phyloP scores from a whole-genome alignment of 2,797 vertebrate genomes.

The Eleutherodactylus coqui region DNA sequence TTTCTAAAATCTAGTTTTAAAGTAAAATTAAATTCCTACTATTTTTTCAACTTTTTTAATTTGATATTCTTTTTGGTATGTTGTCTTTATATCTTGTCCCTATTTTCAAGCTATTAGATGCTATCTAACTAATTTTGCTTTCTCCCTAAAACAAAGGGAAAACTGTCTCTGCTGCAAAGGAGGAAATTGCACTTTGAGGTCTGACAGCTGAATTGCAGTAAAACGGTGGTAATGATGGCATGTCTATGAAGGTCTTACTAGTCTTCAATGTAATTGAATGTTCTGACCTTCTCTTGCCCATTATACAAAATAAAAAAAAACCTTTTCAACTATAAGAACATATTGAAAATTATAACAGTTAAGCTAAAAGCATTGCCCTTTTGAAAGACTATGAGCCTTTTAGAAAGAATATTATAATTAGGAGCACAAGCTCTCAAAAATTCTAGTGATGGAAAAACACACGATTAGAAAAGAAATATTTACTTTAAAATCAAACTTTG shows the following conservation, averaged over 20 bases:
- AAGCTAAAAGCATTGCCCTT: slow-evolving; percentile 64
- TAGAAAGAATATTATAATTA: slow-evolving; percentile 63
- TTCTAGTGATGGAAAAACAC: slow-evolving; percentile 35
- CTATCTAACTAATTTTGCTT: slow-evolving; percentile 57
- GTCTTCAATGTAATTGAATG: slow-evolving; percentile 66
- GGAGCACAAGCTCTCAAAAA: slow-evolving; percentile 44
- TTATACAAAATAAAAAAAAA: slow-evolving; percentile 66
- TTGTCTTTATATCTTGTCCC: slow-evolving; percentile 30
- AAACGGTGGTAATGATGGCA: slow-evolving; percentile 66
- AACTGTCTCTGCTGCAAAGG: slow-evolving; percentile 42
- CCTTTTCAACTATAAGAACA: slow-evolving; percentile 60
- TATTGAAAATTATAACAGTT: slow-evolving; percentile 65
- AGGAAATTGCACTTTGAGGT: slow-evolving; percentile 65
- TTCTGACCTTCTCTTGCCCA: slow-evolving; percentile 65
- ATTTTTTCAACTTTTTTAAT: background rate
- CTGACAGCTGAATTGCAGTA: slow-evolving; percentile 67
- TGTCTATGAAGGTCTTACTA: slow-evolving; percentile 64
- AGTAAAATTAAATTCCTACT: background rate
- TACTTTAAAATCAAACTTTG: slow-evolving; percentile 39
- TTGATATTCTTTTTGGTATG: slow-evolving; percentile 25
- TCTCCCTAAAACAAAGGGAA: slow-evolving; percentile 42
- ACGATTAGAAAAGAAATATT: slow-evolving; percentile 49
- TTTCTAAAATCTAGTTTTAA: background rate
- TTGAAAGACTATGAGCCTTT: slow-evolving; percentile 46
- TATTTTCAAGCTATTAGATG: slow-evolving; percentile 50